A percentile compares a stretch with the other conserved stretches of the same genome.
Conservation (phyloP, 2,113 vertebrate genomes). For the Osmerus eperlanus region DNA sequence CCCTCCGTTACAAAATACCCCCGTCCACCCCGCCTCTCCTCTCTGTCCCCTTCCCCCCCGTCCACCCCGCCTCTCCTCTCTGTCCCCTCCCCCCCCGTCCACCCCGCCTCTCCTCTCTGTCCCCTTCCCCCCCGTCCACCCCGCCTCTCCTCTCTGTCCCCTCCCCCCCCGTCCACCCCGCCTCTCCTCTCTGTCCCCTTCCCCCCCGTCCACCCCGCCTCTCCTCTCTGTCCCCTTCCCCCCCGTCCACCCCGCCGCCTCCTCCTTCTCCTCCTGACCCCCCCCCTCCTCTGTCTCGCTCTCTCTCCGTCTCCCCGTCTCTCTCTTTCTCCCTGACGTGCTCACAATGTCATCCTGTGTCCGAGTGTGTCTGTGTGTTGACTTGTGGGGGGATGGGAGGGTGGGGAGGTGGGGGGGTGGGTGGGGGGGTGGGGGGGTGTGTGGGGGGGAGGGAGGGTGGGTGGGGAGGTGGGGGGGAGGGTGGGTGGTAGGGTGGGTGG, state of each 20-base stretch:
- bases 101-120: no score
- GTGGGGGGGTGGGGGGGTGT: no score
- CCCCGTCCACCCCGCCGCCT: no score
- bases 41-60: neutral
- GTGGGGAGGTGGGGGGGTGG: no score
- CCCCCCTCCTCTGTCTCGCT: neutral
- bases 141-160: no score
- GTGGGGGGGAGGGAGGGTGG: no score
- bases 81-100: constrained; percentile 19
- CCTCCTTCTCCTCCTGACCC: no score
- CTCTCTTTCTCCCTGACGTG: neutral
- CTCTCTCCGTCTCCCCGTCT: no score
- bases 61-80: constrained; percentile 20
- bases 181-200: constrained; percentile 12
- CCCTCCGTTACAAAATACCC: constrained; percentile 74
- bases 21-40: constrained; percentile 33
- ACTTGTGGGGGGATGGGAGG: neutral
- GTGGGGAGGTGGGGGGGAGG: no score
- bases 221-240: constrained; percentile 10
- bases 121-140: no score
- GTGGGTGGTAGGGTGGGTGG: no score
- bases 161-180: constrained; percentile 27
- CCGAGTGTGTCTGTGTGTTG: constrained; percentile 24
- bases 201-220: constrained; percentile 29
- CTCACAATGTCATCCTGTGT: neutral